Evolutionary conservation across 2,888 invertebrate genomes (phyloP), one percentile per base, ranked within the genome.

Genomic region (Tryphoninae sp.): DNA sequence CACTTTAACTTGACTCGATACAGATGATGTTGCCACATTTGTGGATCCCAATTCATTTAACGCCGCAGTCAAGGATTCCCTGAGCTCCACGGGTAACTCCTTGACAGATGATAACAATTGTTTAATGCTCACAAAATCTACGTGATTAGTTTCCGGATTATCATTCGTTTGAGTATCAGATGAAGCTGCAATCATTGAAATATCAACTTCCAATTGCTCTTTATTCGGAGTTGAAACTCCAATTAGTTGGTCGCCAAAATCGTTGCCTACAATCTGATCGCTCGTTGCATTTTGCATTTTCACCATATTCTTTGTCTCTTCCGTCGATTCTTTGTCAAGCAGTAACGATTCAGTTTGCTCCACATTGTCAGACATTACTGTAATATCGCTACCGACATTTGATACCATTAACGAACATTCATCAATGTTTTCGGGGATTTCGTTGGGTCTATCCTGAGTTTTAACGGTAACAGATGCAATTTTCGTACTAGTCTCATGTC

Each of bases 1-100:
- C 33, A 58, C 26, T 19, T 19, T n/a, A 11, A 2, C 11, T 51
- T 6, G 53, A 55, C 11, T 40, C 7, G 13, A 2, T 16, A n/a
- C 9, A 13, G 72, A 3, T 9, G 45, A 26, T 51, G 75, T 62
- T 23, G 9, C 2, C 11, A 11, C 13, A 53, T 26, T 86, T 80
- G 86, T 90, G 2, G 87, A 80, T 2, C 89, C 86, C 26, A 91
- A 58, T 81, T 88, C 86, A 77, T 88, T 89, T 78, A 92, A 80
- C 0, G 90, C 91, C 11, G 87, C 84, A 8, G 89, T 87, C 71
- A 91, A 84, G 8, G 90, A 89, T 16, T 87, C 89, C 19, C 90
- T 79, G 49, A 91, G 81, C 83, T 90, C 88, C 74, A 90, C 90
- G 1, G 91, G 91, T 62, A 91, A 78, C 68, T 88, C 89, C 83